Percentiles rank a stretch among this genome's conserved stretches.
Evolutionary conservation across 2,888 invertebrate species (phyloP).

Genomic region (Synergus itoensis): DNA sequence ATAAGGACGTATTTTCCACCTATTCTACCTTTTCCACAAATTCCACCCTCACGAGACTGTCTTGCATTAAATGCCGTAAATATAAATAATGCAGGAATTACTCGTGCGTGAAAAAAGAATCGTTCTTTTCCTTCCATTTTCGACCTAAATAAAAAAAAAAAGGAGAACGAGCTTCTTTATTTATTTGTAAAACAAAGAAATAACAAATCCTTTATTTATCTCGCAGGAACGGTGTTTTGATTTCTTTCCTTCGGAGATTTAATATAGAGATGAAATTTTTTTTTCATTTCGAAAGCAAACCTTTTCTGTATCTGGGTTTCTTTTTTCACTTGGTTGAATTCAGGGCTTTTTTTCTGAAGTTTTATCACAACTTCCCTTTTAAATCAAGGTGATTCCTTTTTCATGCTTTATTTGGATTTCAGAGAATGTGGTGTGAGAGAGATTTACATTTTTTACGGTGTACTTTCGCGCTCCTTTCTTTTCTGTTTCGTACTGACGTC

Average conservation of each 20-base stretch:
- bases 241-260: neutral
- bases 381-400: neutral
- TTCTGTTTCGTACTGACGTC: neutral
- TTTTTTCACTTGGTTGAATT: neutral
- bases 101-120: conserved; percentile 33
- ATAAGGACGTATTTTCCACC: conserved; percentile 52
- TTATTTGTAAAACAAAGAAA: conserved; percentile 24
- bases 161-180: neutral
- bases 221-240: neutral
- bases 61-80: conserved; percentile 51
- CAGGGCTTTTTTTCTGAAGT: neutral
- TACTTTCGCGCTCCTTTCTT: neutral
- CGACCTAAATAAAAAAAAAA: neutral
- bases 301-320: neutral
- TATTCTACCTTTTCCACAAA: conserved; percentile 49
- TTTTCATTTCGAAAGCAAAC: neutral
- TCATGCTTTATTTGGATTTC: neutral
- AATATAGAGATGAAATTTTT: neutral
- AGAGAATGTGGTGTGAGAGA: neutral
- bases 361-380: neutral
- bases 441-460: neutral
- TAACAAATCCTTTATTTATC: conserved; percentile 2
- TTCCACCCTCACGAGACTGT: conserved; percentile 41
- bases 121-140: conserved; percentile 27
- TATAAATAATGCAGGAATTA: conserved; percentile 54